Base-by-base conservation (phyloP, 2,888 invertebrate species). In the Chelonus formosanus region DNA sequence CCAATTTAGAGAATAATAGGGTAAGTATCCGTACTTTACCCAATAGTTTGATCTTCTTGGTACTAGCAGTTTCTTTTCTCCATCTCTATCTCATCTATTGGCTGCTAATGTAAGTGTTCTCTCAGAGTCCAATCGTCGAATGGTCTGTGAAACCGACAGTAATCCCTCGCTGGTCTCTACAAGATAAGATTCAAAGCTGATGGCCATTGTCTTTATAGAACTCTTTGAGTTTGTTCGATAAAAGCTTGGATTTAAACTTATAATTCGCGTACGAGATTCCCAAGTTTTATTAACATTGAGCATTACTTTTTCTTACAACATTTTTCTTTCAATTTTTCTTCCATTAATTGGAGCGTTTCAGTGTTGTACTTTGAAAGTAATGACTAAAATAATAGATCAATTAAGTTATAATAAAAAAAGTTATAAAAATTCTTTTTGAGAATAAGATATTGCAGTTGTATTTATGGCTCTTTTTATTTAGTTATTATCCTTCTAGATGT, bases 181-280 rank as follows among this genome's bases (percentile, higher is more conserved):
- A 45, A 52, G 67, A 67, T 67, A 67, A 67, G 67, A 67, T 67
- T 67, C 67, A 67, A 20, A 67, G 52, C 67, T 67, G 67, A 67
- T 67, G 67, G 67, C 62, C 67, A 58, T 67, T 67, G 67, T 67
- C 62, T 67, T 20, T 20, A 20, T 20, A 67, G 53, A 67, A 63
- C 47, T 63, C 67, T 67, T 63, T 62, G 62, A 67, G 62, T 66
- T 67, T 52, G 62, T 36, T 67, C 67, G 62, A 58, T 63, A 62
- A 58, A 62, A 67, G 67, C 65, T 48, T 43, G 61, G 61, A 61
- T 61, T 61, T 61, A 43, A 32, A 53, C 53, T 61, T 61, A 61
- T 53, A 32, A 8, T 52, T 32, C 52, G 52, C 52, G 34, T 32
- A 32, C 32, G 31, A 34, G 45, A 44, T 47, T 58, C 31, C 48